A percentile compares a stretch with the other conserved stretches of the same genome.
These are phyloP conservation scores for Clarias magur DNA, from an alignment of 2,113 vertebrate species.

Conservation along the genomic window DNA sequence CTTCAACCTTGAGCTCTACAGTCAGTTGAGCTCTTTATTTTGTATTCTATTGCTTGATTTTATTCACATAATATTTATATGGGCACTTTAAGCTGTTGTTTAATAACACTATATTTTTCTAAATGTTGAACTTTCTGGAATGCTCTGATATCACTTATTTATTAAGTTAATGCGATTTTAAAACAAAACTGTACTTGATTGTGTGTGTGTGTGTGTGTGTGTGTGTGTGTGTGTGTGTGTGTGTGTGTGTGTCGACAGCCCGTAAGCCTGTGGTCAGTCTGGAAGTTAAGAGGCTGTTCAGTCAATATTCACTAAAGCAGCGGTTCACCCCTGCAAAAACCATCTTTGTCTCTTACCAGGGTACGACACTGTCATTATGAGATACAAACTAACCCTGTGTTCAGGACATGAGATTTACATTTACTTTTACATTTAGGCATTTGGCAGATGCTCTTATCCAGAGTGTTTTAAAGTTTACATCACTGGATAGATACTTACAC, in stretches of 20 bases:
- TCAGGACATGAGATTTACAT: no score
- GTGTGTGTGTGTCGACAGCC: conserved; percentile 58
- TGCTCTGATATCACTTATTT: no score
- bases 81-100: neutral
- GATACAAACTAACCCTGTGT: no score
- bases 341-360: conserved; percentile 69
- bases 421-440: no score
- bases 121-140: no score
- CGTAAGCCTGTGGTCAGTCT: conserved; percentile 66
- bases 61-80: neutral
- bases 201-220: no score
- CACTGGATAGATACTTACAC: no score
- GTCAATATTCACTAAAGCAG: conserved; percentile 66
- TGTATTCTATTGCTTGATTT: neutral
- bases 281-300: conserved; percentile 73
- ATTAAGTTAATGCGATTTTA: no score
- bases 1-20: conserved; percentile 77
- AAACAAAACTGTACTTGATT: no score
- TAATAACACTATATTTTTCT: no score
- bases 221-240: conserved; percentile 1
- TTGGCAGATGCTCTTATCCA: no score
- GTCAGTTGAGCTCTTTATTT: conserved; percentile 61
- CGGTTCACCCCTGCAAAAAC: conserved; percentile 74
- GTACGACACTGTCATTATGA: conserved; percentile 60
- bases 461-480: no score